Percentiles rank a stretch among this genome's conserved stretches.
These are phyloP conservation scores for Phenganax marumi DNA, from an alignment of 92 coral and sea anemone species.

Conservation along the genomic window DNA sequence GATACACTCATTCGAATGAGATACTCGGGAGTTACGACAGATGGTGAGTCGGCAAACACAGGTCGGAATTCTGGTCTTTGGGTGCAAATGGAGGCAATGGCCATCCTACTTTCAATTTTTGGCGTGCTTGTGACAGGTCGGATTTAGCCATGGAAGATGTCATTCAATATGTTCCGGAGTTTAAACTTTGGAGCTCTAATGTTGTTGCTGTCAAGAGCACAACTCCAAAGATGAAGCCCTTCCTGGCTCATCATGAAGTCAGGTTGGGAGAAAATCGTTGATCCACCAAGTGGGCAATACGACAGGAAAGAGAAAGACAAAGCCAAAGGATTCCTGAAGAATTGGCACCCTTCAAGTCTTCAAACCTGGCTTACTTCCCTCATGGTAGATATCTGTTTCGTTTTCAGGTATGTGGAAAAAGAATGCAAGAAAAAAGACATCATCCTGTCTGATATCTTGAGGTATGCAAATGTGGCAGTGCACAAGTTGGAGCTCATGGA, in stretches of 20 bases:
- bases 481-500: not conserved
- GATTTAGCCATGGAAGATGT: conserved; percentile 28
- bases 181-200: conserved; percentile 10
- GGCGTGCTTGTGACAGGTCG: conserved; percentile 31
- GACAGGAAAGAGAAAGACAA: not conserved
- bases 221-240: too few species aligned
- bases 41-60: conserved; percentile 30
- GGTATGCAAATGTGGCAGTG: not conserved
- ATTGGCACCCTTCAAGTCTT: not conserved
- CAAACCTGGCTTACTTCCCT: conserved; percentile 1
- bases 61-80: conserved; percentile 16
- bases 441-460: conserved; percentile 3
- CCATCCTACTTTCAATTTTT: conserved; percentile 2
- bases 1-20: not conserved
- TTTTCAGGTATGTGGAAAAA: conserved; percentile 6
- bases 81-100: conserved; percentile 21
- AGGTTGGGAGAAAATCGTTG: conserved; percentile 12
- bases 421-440: not conserved
- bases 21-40: conserved; percentile 7
- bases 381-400: not conserved
- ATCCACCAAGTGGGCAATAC: not conserved
- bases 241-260: conserved; percentile 1
- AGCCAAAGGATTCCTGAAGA: not conserved
- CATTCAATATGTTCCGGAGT: not conserved
- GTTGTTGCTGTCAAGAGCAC: not conserved